phyloP scores from a whole-genome alignment of 2,888 invertebrate species.

The Onchidella celtica region DNA sequence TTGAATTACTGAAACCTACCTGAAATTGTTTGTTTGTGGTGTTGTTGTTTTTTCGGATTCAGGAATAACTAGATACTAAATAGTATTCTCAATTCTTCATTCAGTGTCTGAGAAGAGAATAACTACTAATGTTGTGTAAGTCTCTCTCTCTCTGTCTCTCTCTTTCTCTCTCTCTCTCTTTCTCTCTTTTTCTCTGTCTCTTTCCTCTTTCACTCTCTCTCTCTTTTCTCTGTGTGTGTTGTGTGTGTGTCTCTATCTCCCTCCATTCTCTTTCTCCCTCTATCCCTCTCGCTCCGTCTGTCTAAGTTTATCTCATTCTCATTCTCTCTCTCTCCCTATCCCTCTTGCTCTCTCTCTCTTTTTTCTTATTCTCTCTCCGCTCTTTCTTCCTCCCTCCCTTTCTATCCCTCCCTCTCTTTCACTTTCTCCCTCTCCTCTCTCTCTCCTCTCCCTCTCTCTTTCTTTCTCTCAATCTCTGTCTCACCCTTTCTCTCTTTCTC shows the following conservation, averaged over 20 bases:
- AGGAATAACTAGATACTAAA: no score
- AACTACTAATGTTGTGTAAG: neutral
- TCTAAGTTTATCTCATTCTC: neutral
- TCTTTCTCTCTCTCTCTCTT: neutral
- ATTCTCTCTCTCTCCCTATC: neutral
- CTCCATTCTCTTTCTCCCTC: neutral
- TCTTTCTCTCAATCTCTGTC: neutral
- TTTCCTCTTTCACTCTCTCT: neutral
- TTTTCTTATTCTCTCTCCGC: neutral
- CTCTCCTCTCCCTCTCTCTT: neutral
- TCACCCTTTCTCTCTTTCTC: neutral
- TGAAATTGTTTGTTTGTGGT: no score
- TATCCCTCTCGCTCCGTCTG: neutral
- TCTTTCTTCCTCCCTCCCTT: neutral
- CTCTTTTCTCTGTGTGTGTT: neutral
- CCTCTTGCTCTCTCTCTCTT: neutral
- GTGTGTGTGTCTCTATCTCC: neutral
- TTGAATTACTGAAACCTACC: no score
- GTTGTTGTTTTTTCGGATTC: no score
- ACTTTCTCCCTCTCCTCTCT: neutral
- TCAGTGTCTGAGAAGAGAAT: no score
- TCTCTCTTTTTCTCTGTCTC: neutral
- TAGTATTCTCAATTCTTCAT: no score
- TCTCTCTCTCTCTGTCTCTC: slow-evolving; percentile 4
- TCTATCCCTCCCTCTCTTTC: neutral